Evolutionary conservation across 2,888 invertebrate genomes (phyloP).

Genomic region (Latrodectus hesperus): DNA sequence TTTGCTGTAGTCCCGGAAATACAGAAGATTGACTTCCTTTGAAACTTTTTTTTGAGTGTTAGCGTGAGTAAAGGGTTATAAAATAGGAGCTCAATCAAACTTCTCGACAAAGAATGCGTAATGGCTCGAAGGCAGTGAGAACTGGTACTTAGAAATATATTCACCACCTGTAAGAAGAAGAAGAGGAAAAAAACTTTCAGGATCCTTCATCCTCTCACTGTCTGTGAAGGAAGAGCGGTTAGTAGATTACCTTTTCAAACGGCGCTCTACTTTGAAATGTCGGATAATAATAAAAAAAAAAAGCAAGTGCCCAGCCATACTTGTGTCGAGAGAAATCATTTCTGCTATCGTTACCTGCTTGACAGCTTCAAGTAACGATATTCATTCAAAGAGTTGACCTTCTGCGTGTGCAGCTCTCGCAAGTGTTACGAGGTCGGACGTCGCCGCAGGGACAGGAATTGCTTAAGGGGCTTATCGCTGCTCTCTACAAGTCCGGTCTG

Average conservation of each 20-base stretch:
- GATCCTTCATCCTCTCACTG: too few relatives aligned
- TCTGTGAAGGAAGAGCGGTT: too few relatives aligned
- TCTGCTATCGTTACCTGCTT: constrained; percentile 39
- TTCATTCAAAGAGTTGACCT: constrained; percentile 48
- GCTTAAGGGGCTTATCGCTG: constrained; percentile 45
- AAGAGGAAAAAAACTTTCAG: too few relatives aligned
- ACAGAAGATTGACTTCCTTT: too few relatives aligned
- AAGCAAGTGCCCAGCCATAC: neutral
- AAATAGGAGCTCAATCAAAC: too few relatives aligned
- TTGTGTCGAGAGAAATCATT: constrained; percentile 18
- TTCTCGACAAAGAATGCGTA: too few relatives aligned
- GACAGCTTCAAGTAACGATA: constrained; percentile 39
- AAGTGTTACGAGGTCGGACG: constrained; percentile 68
- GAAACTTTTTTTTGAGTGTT: too few relatives aligned
- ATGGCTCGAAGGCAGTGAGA: too few relatives aligned
- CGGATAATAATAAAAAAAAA: neutral
- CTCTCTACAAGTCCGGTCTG: constrained; percentile 57
- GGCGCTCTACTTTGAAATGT: constrained; percentile 7
- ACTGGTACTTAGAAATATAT: too few relatives aligned
- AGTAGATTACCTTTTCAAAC: neutral
- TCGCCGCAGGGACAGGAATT: constrained; percentile 66
- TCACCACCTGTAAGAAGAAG: too few relatives aligned
- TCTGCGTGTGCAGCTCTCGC: constrained; percentile 35
- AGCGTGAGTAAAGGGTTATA: too few relatives aligned
- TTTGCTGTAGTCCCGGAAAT: too few relatives aligned